phyloP scores from a whole-genome alignment of 1,140 invertebrate genomes.

The Nylanderia fulva region DNA sequence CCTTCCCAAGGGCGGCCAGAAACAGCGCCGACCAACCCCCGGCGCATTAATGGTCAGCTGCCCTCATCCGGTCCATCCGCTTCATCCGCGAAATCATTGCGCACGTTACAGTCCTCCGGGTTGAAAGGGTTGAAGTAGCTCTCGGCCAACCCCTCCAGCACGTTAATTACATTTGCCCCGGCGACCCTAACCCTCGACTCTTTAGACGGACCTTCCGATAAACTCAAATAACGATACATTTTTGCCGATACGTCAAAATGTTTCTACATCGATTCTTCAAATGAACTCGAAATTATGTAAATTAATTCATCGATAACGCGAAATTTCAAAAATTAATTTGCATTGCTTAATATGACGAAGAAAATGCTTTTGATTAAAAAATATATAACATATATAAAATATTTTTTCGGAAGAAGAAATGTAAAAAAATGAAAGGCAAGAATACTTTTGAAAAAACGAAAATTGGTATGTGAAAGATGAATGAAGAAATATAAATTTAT shows the following conservation, averaged over 20 bases:
- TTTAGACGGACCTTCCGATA: conserved; percentile 44
- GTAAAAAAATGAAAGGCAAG: background rate
- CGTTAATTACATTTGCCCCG: conserved; percentile 66
- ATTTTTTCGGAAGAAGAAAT: background rate
- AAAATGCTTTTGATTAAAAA: background rate
- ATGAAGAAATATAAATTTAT: background rate
- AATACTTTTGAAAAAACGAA: background rate
- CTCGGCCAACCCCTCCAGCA: background rate
- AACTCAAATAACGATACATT: conserved; percentile 8
- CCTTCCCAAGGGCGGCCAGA: conserved; percentile 68
- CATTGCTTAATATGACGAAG: background rate
- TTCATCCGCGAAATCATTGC: conserved; percentile 69
- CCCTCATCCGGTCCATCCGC: conserved; percentile 65
- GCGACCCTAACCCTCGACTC: conserved; percentile 27
- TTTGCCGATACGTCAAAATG: background rate
- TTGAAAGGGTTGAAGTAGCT: conserved; percentile 65
- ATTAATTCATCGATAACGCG: no score
- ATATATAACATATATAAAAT: no score
- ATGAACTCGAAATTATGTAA: background rate
- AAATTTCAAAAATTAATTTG: no score
- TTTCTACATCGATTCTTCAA: background rate
- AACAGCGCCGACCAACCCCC: conserved; percentile 59
- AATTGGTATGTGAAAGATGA: background rate
- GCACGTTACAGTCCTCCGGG: conserved; percentile 58
- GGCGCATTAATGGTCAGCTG: conserved; percentile 80